Conservation (phyloP, 2,888 invertebrate species). For the Protophormia terraenovae region DNA sequence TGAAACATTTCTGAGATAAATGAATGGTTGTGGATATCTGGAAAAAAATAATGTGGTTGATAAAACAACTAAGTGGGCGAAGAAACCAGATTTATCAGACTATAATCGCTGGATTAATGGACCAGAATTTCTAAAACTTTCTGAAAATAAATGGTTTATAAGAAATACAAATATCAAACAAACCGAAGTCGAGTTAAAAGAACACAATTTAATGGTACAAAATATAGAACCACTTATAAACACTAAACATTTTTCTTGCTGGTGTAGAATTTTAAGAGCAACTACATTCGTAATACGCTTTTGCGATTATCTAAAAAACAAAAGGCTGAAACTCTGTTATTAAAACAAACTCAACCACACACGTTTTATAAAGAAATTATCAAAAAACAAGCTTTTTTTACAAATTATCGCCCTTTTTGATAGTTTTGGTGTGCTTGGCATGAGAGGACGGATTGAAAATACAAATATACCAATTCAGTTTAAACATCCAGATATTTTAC, state of each 20-base stretch:
- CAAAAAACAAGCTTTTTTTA: conserved; percentile 31
- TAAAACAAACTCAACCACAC: conserved; percentile 10
- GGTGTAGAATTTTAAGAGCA: conserved; percentile 32
- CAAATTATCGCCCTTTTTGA: conserved; percentile 37
- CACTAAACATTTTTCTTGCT: conserved; percentile 41
- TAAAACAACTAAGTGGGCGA: conserved; percentile 26
- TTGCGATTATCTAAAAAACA: neutral
- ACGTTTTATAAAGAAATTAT: conserved; percentile 26
- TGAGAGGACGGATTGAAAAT: conserved; percentile 17
- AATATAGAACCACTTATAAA: conserved; percentile 26
- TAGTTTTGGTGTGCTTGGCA: neutral
- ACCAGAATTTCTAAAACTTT: conserved; percentile 19
- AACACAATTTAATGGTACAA: neutral
- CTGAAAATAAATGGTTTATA: neutral
- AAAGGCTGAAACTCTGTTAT: neutral
- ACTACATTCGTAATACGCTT: conserved; percentile 28
- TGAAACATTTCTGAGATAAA: conserved; percentile 25
- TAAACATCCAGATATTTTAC: conserved; percentile 34
- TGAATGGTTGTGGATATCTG: conserved; percentile 41
- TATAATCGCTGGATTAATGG: conserved; percentile 21
- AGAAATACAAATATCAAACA: neutral
- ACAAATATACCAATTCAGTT: conserved; percentile 21
- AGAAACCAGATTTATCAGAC: neutral
- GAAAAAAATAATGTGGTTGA: conserved; percentile 34
- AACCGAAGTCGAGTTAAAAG: conserved; percentile 36